Evolutionary conservation across 2,797 vertebrate genomes (phyloP).

Genomic region (Bufotes viridis): DNA sequence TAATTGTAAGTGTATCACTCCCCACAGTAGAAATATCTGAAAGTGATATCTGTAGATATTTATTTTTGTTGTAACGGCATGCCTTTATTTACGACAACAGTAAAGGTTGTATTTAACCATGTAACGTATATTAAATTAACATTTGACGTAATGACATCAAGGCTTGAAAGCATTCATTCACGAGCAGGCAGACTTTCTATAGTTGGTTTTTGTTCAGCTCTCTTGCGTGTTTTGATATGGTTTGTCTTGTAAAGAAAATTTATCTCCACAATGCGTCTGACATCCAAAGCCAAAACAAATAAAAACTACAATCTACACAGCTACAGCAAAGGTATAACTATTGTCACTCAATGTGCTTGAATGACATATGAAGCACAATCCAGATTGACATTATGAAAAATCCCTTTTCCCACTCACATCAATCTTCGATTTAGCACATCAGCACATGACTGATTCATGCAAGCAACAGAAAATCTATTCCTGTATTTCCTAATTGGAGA

Average conservation of each 20-base stretch:
- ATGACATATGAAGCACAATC: constrained; percentile 57
- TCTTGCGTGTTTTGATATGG: constrained; percentile 45
- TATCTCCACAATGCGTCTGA: constrained; percentile 52
- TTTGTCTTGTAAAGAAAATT: constrained; percentile 57
- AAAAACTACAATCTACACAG: constrained; percentile 40
- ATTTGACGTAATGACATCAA: constrained; percentile 36
- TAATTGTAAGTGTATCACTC: background rate
- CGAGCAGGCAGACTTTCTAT: constrained; percentile 35
- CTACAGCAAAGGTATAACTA: constrained; percentile 51
- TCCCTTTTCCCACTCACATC: constrained; percentile 60
- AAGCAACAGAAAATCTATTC: constrained; percentile 60
- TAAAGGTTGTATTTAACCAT: constrained; percentile 27
- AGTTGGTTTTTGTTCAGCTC: constrained; percentile 46
- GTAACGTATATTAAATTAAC: constrained; percentile 47
- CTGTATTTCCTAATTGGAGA: constrained; percentile 58
- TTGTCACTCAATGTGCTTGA: constrained; percentile 56
- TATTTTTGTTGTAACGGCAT: background rate
- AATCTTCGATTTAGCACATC: constrained; percentile 61
- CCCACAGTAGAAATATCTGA: background rate
- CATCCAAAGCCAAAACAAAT: constrained; percentile 59
- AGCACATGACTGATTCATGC: constrained; percentile 58
- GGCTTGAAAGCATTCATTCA: constrained; percentile 39
- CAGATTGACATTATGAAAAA: constrained; percentile 61
- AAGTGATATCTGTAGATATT: constrained; percentile 12
- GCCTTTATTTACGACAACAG: constrained; percentile 30